A percentile compares a stretch with the other conserved stretches of the same genome.
These are phyloP conservation scores for Saccopteryx leptura DNA, from an alignment of 2,113 vertebrate species.

Conservation along the genomic window DNA sequence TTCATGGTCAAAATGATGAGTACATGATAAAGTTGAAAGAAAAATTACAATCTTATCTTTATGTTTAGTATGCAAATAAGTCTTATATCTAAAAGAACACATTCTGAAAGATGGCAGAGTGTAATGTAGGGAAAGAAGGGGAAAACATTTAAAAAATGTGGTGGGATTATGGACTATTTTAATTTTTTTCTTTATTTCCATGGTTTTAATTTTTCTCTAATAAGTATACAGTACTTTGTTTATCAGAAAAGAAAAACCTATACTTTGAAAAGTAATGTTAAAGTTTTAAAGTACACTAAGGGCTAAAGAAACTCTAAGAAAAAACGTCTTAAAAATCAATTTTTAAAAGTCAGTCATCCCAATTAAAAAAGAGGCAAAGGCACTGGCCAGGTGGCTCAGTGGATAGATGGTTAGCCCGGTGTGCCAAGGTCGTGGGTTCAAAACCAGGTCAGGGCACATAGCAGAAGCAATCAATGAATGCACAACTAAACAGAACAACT, in stretches of 20 bases:
- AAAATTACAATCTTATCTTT: slow-evolving; percentile 36
- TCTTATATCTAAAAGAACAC: not conserved
- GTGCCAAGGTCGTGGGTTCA: no score
- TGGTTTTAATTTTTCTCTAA: not conserved
- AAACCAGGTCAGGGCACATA: no score
- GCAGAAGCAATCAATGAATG: no score
- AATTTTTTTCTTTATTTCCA: not conserved
- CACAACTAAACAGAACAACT: no score
- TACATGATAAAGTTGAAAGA: not conserved
- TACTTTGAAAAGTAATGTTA: slow-evolving; percentile 14
- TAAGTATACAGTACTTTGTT: not conserved
- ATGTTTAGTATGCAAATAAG: slow-evolving; percentile 42
- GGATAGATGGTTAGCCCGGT: no score
- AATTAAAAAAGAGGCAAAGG: slow-evolving; percentile 22
- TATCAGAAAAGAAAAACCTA: not conserved
- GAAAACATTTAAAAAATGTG: not conserved
- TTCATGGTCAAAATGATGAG: not conserved
- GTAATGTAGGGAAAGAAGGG: not conserved
- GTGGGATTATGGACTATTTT: not conserved
- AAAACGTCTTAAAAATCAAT: not conserved
- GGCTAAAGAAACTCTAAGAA: slow-evolving; percentile 20
- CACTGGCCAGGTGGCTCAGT: no score
- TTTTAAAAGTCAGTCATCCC: not conserved
- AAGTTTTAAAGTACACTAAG: slow-evolving; percentile 10
- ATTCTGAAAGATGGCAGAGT: not conserved